Evolutionary conservation across 2,113 vertebrate genomes (phyloP), one percentile per base, ranked within the genome.

Genomic region (Chloropsis cyanopogon): DNA sequence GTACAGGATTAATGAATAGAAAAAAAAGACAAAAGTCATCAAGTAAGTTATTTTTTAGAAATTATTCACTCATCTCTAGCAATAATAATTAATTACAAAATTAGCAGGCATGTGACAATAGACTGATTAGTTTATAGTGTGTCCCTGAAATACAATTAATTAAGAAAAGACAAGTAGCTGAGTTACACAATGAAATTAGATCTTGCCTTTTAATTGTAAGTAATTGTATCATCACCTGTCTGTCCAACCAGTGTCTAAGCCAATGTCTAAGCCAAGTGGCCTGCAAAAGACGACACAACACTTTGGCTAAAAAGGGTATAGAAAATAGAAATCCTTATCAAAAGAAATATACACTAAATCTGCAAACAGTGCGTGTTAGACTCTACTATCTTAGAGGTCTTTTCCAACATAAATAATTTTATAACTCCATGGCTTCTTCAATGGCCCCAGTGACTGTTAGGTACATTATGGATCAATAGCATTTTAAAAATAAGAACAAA

Each of bases 81-180:
- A 75, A 83, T 66, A 71, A 82, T 79, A 90, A 96, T 93, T 97
- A 89, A 96, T 95, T 92, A 88, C 61, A 92, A 89, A 95, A 93
- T 94, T 95, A 93, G 90, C 31, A 91, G 24, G 71, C 69, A 92
- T 81, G n/a, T 81, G 78, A 95, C 88, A 92, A 90, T n/a, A 90
- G 69, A 68, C 71, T 92, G 78, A 95, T 94, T 66, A 54, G 56
- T 78, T 95, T 95, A 88, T 69, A 92, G 78, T 33, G 23, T 76
- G 46, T n/a, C 64, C 28, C 42, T 60, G 54, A 93, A 92, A 95
- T 42, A 94, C 39, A 94, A 95, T 96, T 92, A 96, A 97, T 95
- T 96, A 96, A 95, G 47, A 72, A 93, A 82, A 92, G 46, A 95
- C 44, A 95, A 96, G 80, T 53, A 85, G 50, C 42, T 10, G 4